Conservation (phyloP, 2,113 vertebrate species). For the Saccopteryx bilineata region DNA sequence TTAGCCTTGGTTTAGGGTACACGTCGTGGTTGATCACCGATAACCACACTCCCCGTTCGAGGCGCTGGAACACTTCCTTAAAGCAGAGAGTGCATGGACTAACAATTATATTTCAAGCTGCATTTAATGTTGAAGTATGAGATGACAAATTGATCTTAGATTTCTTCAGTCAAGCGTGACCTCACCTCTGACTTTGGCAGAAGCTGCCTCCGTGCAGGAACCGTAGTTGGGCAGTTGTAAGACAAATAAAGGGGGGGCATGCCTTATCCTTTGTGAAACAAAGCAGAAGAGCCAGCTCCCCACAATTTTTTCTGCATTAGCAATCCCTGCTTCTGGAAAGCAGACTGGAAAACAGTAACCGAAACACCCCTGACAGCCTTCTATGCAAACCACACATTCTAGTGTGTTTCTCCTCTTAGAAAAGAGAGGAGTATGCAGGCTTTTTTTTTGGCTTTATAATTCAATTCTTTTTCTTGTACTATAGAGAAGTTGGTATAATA, state of each 20-base stretch:
- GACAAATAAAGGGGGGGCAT: conserved; percentile 30
- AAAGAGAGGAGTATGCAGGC: background rate
- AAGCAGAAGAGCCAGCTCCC: conserved; percentile 49
- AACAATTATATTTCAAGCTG: conserved; percentile 67
- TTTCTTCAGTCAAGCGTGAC: conserved; percentile 79
- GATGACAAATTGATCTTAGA: conserved; percentile 83
- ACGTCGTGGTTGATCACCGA: conserved; percentile 61
- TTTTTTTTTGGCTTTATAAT: background rate
- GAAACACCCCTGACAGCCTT: background rate
- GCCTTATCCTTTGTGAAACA: conserved; percentile 26
- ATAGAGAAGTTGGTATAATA: background rate
- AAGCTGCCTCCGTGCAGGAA: background rate
- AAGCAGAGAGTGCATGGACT: conserved; percentile 19
- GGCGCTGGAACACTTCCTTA: conserved; percentile 64
- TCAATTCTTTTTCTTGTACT: background rate
- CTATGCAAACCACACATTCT: background rate
- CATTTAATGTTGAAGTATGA: conserved; percentile 70
- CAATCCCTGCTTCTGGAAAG: conserved; percentile 7
- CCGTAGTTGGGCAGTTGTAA: background rate
- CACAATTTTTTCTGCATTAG: background rate
- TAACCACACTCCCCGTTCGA: conserved; percentile 56
- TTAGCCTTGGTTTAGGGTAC: conserved; percentile 73
- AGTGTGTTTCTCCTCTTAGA: background rate
- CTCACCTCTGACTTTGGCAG: conserved; percentile 79
- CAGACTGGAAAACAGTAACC: background rate